phyloP scores from a whole-genome alignment of 2,888 invertebrate genomes.

The Teinopalpus imperialis region DNA sequence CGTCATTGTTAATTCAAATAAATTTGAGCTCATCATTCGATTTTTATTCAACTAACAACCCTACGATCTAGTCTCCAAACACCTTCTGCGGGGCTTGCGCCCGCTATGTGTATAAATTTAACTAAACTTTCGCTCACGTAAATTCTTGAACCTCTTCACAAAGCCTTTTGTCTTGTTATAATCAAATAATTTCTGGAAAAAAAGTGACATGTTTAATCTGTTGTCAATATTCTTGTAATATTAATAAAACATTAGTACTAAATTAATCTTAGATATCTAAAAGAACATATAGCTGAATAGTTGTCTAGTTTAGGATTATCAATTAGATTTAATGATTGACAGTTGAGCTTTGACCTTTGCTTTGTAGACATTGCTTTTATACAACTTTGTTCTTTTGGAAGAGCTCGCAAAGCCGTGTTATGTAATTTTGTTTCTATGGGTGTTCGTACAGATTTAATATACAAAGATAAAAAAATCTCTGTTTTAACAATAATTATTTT shows the following conservation, averaged over 20 bases:
- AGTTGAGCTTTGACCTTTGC: conserved; percentile 68
- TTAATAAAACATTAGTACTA: conserved; percentile 49
- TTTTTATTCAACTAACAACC: conserved; percentile 67
- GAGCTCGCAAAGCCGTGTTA: conserved; percentile 33
- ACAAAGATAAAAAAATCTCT: conserved; percentile 50
- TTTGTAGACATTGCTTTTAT: conserved; percentile 64
- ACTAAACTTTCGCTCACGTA: not conserved
- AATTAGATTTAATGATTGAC: conserved; percentile 57
- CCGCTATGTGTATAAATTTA: not conserved
- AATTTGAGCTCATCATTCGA: conserved; percentile 78
- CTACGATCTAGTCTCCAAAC: conserved; percentile 38
- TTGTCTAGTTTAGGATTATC: conserved; percentile 64
- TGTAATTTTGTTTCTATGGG: conserved; percentile 27
- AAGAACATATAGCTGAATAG: no score
- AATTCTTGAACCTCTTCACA: not conserved
- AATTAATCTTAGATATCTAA: no score
- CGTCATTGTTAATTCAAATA: conserved; percentile 82
- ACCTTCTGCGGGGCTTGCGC: not conserved
- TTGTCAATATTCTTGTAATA: conserved; percentile 51
- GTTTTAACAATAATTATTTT: conserved; percentile 53
- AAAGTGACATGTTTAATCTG: conserved; percentile 29
- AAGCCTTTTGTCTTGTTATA: conserved; percentile 9
- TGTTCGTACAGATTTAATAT: conserved; percentile 47
- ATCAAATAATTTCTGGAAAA: conserved; percentile 18
- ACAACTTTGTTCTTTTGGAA: conserved; percentile 54